Percentiles rank a stretch among this genome's conserved stretches.
Conservation (phyloP, 2,113 vertebrate species). For the Oncorhynchus keta region DNA sequence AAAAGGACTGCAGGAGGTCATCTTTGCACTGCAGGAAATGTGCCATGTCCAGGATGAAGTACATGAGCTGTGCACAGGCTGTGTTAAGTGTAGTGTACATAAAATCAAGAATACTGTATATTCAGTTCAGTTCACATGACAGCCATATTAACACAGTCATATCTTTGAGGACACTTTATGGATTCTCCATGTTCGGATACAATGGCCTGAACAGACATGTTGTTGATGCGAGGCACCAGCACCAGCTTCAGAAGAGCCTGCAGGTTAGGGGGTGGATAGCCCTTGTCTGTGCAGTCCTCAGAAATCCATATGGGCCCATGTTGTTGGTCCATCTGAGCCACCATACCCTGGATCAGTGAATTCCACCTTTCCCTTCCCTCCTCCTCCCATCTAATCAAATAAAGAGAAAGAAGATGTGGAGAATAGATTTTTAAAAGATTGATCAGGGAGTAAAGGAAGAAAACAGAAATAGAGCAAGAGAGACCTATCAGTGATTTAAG, state of each 20-base stretch:
- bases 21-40: slow-evolving; percentile 59
- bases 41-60: slow-evolving; percentile 63
- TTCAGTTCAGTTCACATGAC: not conserved
- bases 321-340: slow-evolving; percentile 39
- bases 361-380: slow-evolving; percentile 28
- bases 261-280: slow-evolving; percentile 62
- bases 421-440: not conserved
- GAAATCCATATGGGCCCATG: slow-evolving; percentile 54
- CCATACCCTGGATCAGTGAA: slow-evolving; percentile 55
- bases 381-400: slow-evolving; percentile 23
- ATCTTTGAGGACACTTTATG: not conserved
- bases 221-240: slow-evolving; percentile 51
- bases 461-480: not conserved
- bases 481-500: not conserved
- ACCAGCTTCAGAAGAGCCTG: slow-evolving; percentile 58
- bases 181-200: slow-evolving; percentile 44
- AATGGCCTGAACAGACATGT: slow-evolving; percentile 51
- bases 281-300: slow-evolving; percentile 31
- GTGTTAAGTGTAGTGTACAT: slow-evolving; percentile 37
- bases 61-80: slow-evolving; percentile 55
- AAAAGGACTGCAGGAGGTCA: slow-evolving; percentile 62
- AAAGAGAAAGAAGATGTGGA: not conserved
- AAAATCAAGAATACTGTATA: not conserved
- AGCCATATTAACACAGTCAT: not conserved
- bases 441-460: not conserved